Evolutionary conservation across 1,140 invertebrate species (phyloP).

Genomic region (Nebria ingens): DNA sequence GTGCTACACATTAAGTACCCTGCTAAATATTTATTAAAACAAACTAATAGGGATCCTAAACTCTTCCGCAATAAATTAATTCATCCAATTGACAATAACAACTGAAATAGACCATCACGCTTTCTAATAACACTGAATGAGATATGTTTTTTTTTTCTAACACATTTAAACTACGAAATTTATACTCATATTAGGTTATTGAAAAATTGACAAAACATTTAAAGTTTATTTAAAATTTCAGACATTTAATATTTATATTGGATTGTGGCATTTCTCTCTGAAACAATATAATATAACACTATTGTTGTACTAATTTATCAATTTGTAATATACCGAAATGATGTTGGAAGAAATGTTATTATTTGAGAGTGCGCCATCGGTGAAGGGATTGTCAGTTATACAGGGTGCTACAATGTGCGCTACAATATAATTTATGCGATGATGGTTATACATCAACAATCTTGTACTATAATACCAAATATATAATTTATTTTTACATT

Average conservation of each 20-base stretch:
- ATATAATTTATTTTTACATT: background rate
- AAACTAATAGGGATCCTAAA: no score
- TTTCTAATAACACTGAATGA: background rate
- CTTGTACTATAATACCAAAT: conserved; percentile 6
- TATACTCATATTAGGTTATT: no score
- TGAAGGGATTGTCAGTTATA: conserved; percentile 1
- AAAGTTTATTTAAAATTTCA: background rate
- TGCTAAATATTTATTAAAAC: conserved; percentile 14
- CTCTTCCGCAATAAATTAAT: no score
- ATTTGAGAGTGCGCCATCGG: no score
- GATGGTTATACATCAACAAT: background rate
- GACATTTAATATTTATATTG: no score
- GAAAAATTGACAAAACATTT: conserved; percentile 1
- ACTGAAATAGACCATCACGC: background rate
- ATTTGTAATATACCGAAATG: background rate
- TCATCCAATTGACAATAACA: no score
- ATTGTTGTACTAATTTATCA: no score
- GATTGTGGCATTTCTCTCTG: no score
- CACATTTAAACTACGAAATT: background rate
- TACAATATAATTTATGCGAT: conserved; percentile 2
- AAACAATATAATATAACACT: no score
- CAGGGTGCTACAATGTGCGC: conserved; percentile 5
- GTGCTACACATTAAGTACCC: conserved; percentile 15
- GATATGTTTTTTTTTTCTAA: background rate
- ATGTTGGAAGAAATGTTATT: background rate